Base-by-base conservation (phyloP, 30 jellyfish, hydroid and myxozoan species). In the Aurelia aurita complex sp. Pacific region DNA sequence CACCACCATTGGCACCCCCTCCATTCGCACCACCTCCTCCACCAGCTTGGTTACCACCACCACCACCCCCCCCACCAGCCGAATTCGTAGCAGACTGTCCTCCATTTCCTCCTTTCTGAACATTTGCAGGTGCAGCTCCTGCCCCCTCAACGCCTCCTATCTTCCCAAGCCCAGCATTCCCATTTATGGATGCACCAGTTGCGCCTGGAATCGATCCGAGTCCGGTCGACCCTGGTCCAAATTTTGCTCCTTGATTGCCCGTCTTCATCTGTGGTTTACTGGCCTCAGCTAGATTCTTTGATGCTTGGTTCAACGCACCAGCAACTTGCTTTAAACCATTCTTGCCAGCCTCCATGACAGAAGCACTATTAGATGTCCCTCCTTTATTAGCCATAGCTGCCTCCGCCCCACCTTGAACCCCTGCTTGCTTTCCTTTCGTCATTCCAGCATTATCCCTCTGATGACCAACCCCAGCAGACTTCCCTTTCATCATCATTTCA, bases 41-140 rank as follows among this genome's bases (percentile, higher is more conserved):
- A 42, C 79, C 65, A 57, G 19, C 73, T 8, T 42, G 64, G n/a
- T 63, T 74, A 7, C 54, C 86, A 5, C 83, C 90, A 4, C 84
- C 84, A 46, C 40, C 42, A 15, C 77, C 81, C 7, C 83, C 93
- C 3, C 67, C 73, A 32, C 53, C 50, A 6, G 54, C 69, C 67
- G 32, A 23, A 23, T 75, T 70, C 52, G 78, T 38, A 14, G 73
- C 67, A 16, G 90, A 66, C 77, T 76, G 91, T n/a, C 91, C 91
- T 19, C 96, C 96, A 65, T 87, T 87, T 2, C 96, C 96, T 12
- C 96, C 96, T 60, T 79, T 64, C 32, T 77, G 88, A 17, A 87
- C 93, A 12, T 67, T 18, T 5, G 76, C 78, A 7, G 88, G 89
- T 2, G 85, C 85, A 16, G 77, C 89, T 1, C 89, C 96, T 33